Evolutionary conservation across 1,140 invertebrate genomes (phyloP), one percentile per base, ranked within the genome.

Genomic region (Cephus cinctus): DNA sequence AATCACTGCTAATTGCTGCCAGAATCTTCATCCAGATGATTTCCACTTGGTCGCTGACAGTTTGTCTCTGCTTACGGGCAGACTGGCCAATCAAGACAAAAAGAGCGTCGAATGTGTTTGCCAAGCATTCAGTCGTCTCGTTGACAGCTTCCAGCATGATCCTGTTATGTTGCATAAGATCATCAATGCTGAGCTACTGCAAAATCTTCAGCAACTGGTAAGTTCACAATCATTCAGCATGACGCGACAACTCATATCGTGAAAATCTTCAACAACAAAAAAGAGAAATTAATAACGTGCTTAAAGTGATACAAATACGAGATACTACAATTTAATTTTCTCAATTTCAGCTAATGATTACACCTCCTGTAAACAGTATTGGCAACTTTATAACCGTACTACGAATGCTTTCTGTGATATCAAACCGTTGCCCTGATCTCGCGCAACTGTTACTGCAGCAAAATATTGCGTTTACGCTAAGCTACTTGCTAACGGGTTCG

Each of bases 31-130:
- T 35, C 78, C 85, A 5, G 95, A 98, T 61, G 96, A 98, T 73
- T 97, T 98, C 73, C 87, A 92, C 59, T 88, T 94, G 52, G 89
- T 98, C 8, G 81, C 86, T 35, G 92, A 96, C 34, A 96, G 92
- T 35, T 76, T 98, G 34, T 83, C 90, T 3, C 76, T 96, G 35
- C 76, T 98, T 5, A 93, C 93, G 19, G 87, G 85, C 39, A 81
- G 93, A 67, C 77, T 98, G 1, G 90, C 89, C 2, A 93, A 96
- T 74, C 92, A 94, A 69, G 97, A 99, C 73, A 98, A 98, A 69
- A 98, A 98, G 63, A 96, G 94, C 55, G 92, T 98, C 11, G 97
- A 98, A 67, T 94, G 92, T 68, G 93, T 98, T 4, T 98, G 96
- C 63, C 82, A 95, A 41, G 94, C 96, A 15, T 98, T 99, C 76